Conservation (phyloP, 2,113 vertebrate genomes). For the Dermatemys mawii region DNA sequence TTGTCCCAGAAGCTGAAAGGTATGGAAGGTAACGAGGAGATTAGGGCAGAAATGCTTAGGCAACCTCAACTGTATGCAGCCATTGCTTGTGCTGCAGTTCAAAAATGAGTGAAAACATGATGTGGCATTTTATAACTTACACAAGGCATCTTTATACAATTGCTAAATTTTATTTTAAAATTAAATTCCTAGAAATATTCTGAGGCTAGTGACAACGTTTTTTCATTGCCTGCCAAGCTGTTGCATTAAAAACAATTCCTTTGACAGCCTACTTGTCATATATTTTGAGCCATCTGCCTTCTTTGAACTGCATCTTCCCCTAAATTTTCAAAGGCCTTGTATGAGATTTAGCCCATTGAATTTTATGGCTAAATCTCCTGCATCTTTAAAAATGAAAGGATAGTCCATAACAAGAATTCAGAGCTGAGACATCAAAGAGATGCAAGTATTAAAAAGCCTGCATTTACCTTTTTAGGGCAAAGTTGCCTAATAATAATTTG, state of each 20-base stretch:
- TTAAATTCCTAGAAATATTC: conserved; percentile 19
- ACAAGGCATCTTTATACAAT: conserved; percentile 34
- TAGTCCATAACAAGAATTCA: conserved; percentile 32
- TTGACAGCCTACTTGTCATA: conserved; percentile 10
- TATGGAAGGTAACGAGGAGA: not conserved
- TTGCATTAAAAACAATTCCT: not conserved
- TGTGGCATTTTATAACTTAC: not conserved
- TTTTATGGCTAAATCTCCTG: conserved; percentile 59
- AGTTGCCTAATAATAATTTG: conserved; percentile 59
- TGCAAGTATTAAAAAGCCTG: conserved; percentile 48
- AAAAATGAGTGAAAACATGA: not conserved
- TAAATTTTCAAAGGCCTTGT: conserved; percentile 53
- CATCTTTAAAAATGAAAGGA: conserved; percentile 67
- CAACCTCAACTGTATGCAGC: not conserved
- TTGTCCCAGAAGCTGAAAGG: not conserved
- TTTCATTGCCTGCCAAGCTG: conserved; percentile 46
- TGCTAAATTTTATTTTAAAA: conserved; percentile 8
- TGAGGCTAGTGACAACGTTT: conserved; percentile 13
- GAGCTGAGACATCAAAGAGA: conserved; percentile 66
- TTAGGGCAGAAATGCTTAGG: not conserved
- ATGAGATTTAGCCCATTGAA: conserved; percentile 35
- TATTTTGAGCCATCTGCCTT: not conserved
- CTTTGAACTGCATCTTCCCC: conserved; percentile 21
- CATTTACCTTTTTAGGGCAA: conserved; percentile 19
- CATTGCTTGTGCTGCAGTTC: not conserved